A percentile compares a stretch with the other conserved stretches of the same genome.
Conservation (phyloP, 2,797 vertebrate species). For the Platyrinchus mystaceus region DNA sequence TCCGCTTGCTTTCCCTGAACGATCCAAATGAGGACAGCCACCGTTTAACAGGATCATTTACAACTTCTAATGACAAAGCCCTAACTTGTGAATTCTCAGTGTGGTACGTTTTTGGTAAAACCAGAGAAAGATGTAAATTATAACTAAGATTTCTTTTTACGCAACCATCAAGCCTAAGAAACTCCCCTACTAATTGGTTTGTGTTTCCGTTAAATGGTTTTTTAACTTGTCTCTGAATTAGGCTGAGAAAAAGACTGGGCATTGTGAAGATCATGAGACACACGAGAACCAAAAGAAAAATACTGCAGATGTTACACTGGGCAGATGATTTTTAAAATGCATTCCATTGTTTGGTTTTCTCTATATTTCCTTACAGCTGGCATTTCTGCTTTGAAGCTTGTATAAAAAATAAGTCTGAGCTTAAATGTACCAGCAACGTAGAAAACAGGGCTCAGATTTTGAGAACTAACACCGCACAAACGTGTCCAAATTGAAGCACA, state of each 20-base stretch:
- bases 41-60: neutral
- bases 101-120: neutral
- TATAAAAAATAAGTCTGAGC: neutral
- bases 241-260: conserved; percentile 14
- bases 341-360: neutral
- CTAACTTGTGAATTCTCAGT: neutral
- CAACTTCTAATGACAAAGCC: neutral
- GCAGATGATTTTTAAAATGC: neutral
- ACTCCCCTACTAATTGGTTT: conserved; percentile 1
- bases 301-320: neutral
- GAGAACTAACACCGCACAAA: neutral
- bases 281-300: conserved; percentile 26
- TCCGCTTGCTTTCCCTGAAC: neutral
- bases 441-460: neutral
- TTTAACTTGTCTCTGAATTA: neutral
- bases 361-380: neutral
- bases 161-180: conserved; percentile 7
- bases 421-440: neutral
- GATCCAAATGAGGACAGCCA: neutral
- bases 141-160: conserved; percentile 44
- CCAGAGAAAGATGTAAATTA: neutral
- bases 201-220: conserved; percentile 7
- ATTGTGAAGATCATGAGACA: conserved; percentile 10
- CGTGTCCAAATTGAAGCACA: neutral
- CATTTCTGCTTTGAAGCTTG: conserved; percentile 34